Evolutionary conservation across 92 coral and sea anemone genomes (phyloP).

Genomic region (Palythoa caribaeorum): DNA sequence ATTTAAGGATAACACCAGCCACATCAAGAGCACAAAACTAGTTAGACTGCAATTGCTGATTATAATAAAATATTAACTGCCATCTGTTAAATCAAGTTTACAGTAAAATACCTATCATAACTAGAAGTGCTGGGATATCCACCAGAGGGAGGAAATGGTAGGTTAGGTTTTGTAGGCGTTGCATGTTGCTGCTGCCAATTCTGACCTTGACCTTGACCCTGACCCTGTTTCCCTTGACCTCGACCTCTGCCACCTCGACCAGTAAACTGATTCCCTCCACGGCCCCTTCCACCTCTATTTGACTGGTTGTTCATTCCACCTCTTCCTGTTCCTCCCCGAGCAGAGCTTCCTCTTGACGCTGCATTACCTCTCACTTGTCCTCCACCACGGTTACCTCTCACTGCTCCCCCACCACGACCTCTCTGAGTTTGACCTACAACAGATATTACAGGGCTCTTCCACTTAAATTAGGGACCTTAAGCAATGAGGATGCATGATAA

Average conservation of each 20-base stretch:
- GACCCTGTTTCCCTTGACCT: slow-evolving; percentile 49
- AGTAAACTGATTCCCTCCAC: slow-evolving; percentile 53
- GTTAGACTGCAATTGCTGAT: not conserved
- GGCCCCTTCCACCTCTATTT: slow-evolving; percentile 54
- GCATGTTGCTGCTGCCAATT: slow-evolving; percentile 50
- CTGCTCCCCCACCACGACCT: slow-evolving; percentile 17
- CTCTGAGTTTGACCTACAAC: slow-evolving; percentile 10
- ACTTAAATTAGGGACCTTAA: too few species aligned
- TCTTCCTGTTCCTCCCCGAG: slow-evolving; percentile 40
- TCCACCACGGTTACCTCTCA: slow-evolving; percentile 30
- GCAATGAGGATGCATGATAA: too few species aligned
- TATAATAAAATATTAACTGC: not conserved
- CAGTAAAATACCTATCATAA: not conserved
- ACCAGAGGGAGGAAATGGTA: not conserved
- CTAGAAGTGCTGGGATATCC: slow-evolving; percentile 7
- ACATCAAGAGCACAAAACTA: too few species aligned
- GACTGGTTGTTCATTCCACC: slow-evolving; percentile 43
- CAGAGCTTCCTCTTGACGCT: slow-evolving; percentile 8
- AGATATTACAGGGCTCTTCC: too few species aligned
- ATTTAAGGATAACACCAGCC: too few species aligned
- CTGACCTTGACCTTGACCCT: slow-evolving; percentile 24
- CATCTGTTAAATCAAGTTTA: not conserved
- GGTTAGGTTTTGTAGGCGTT: slow-evolving; percentile 33
- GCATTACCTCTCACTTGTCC: slow-evolving; percentile 33
- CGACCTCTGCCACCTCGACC: slow-evolving; percentile 53